Evolutionary conservation across 2,797 vertebrate species (phyloP).

Genomic region (Nothura maculosa): DNA sequence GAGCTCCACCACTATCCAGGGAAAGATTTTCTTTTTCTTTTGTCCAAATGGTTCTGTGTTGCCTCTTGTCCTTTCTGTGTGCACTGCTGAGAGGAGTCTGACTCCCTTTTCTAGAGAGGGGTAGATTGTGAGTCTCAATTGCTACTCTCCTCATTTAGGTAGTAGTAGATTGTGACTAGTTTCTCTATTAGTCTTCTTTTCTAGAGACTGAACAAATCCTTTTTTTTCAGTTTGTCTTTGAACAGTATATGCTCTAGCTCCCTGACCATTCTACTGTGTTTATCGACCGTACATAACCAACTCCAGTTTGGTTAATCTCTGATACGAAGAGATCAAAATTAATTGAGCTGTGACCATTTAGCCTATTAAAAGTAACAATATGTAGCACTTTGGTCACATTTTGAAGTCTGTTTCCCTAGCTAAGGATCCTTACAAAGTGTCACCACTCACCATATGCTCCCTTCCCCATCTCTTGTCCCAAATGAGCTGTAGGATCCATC

Average conservation of each 20-base stretch:
- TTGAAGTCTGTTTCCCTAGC: not conserved
- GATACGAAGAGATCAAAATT: not conserved
- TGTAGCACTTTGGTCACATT: not conserved
- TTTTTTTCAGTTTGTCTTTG: not conserved
- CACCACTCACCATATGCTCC: slow-evolving; percentile 87
- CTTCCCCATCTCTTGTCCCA: slow-evolving; percentile 78
- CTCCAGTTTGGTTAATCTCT: not conserved
- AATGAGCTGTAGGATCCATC: slow-evolving; percentile 93
- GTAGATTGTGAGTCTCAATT: not conserved
- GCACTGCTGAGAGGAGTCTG: not conserved
- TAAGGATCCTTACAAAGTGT: not conserved
- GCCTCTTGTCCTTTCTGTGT: not conserved
- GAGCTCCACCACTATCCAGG: not conserved
- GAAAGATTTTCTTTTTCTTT: not conserved
- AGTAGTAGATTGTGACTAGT: not conserved
- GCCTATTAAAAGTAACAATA: not conserved
- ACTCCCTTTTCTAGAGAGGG: not conserved
- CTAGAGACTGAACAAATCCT: not conserved
- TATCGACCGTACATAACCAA: too few species aligned
- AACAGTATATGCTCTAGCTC: not conserved
- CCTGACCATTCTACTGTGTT: rapidly evolving
- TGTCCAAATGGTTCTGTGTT: not conserved
- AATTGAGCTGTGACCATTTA: not conserved
- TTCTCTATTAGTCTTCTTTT: not conserved
- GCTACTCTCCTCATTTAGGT: too few species aligned